Percentiles rank a stretch among this genome's conserved stretches.
phyloP scores from a whole-genome alignment of 2,797 vertebrate species.

The Chanos chanos region DNA sequence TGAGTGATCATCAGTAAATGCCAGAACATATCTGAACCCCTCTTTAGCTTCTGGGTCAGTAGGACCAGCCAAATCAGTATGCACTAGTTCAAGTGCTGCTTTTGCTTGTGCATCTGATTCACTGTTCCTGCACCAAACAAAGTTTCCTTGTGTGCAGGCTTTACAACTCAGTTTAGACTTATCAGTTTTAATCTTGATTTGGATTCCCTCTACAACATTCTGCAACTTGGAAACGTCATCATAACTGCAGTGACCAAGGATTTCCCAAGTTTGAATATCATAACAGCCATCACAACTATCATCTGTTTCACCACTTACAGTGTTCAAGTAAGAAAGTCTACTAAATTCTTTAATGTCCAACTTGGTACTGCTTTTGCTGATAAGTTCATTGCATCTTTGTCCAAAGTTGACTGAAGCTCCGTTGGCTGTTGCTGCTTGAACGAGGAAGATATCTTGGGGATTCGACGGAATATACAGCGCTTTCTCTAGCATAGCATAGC shows the following conservation, averaged over 20 bases:
- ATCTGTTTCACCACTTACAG: not conserved
- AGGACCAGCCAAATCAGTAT: not conserved
- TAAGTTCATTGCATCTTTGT: not conserved
- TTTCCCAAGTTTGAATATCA: too few species aligned
- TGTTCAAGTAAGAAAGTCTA: constrained; percentile 12
- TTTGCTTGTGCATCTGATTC: not conserved
- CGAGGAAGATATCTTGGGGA: constrained; percentile 33
- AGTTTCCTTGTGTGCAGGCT: too few species aligned
- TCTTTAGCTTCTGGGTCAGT: not conserved
- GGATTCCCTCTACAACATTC: too few species aligned
- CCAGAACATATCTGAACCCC: not conserved
- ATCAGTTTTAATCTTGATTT: too few species aligned
- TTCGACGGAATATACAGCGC: constrained; percentile 11
- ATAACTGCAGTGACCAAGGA: too few species aligned
- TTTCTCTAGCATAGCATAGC: not conserved
- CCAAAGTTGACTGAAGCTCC: constrained; percentile 13
- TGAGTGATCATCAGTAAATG: constrained; percentile 9
- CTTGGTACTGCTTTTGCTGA: constrained; percentile 5
- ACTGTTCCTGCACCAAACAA: too few species aligned
- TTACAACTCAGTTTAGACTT: too few species aligned
- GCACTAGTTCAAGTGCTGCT: not conserved
- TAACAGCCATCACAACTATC: not conserved
- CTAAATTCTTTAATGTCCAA: constrained; percentile 12
- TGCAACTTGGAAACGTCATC: too few species aligned
- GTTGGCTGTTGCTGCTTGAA: constrained; percentile 5